Base-by-base conservation (phyloP, 2,888 invertebrate genomes). In the Nomada flava region DNA sequence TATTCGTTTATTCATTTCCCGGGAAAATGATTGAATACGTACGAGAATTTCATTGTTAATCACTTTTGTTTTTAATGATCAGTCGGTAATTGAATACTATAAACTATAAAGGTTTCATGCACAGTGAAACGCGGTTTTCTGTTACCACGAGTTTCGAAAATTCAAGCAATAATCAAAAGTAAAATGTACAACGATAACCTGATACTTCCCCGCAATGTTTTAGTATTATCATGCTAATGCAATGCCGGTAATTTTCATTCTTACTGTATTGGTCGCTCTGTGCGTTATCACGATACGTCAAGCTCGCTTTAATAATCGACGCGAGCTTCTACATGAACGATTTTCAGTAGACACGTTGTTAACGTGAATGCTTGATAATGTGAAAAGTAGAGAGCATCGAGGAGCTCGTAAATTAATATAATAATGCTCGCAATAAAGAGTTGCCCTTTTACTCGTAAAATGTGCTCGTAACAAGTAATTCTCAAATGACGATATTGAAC, bases 161-260 rank as follows among this genome's bases (percentile, higher is more conserved):
- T 75, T 15, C 2, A 0, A 2, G n/a, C 7, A 11, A 26, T 53
- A 60, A 67, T 62, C 47, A 26, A 15, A 65, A 50, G 23, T 11
- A 52, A 60, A 62, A 76, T 65, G 42, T 53, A 18, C 29, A 64
- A 59, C 60, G 44, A 67, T 67, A 62, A 53, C 7, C 11, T 1
- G 42, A 59, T 10, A 10, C 2, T 10, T 36, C 18, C 13, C 4
- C 10, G 55, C 0, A 11, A 4, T n/a, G 47, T 47, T 67, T 75
- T 13, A 62, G 23, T 60, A 55, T 60, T 64, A 52, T 44, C 44
- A 23, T 44, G 65, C 13, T 60, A 53, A 75, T 26, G 47, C 42
- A 50, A 72, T 2, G 65, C 2, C 29, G 18, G 18, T 11, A 29
- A 67, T 75, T 75, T 67, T 47, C 52, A 65, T 75, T 50, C 44